Evolutionary conservation across 92 coral and sea anemone genomes (phyloP), one percentile per base, ranked within the genome.

Genomic region (Palythoa grandiflora): DNA sequence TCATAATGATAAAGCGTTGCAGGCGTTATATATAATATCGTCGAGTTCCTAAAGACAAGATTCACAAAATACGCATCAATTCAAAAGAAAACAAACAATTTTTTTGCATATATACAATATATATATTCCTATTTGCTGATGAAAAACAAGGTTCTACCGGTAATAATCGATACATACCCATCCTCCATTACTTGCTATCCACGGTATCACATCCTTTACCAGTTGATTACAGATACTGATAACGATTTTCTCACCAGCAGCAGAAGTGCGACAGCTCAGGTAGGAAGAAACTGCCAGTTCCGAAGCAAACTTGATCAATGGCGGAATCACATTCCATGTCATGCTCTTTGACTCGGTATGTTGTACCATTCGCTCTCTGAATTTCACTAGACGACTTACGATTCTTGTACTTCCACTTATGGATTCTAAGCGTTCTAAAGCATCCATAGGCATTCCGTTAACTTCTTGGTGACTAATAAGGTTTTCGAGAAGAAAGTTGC

Each of bases 111-210:
- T 28, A 28, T 28, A 28, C 28, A 28, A 28, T 28, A 28, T 28
- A 28, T 28, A 28, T 28, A 28, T 28, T 28, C 28, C 28, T 28
- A 28, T 28, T 28, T 28, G 28, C 28, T 28, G 28, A 28, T 0
- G 28, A 28, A 28, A 28, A 28, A 28, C 28, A 28, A 0, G 28
- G 28, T 28, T 28, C 28, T 28, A 28, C 28, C 28, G 28, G 28
- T 28, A 28, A 28, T 28, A 28, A 61, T 61, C 17, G 15, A 53
- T 17, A 78, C 84, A 38, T 55, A 79, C 84, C 84, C 84, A 79
- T 57, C 84, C 71, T 55, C 84, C 84, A 35, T 79, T 59, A 70
- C 2, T 79, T 12, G 71, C 39, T 9, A 79, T 37, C 84, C 84
- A 79, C 3, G 84, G 84, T 36, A 79, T 51, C 12, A 59, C 53